Evolutionary conservation across 2,797 vertebrate genomes (phyloP), one percentile per base, ranked within the genome.

Genomic region (Cyclopterus lumpus): DNA sequence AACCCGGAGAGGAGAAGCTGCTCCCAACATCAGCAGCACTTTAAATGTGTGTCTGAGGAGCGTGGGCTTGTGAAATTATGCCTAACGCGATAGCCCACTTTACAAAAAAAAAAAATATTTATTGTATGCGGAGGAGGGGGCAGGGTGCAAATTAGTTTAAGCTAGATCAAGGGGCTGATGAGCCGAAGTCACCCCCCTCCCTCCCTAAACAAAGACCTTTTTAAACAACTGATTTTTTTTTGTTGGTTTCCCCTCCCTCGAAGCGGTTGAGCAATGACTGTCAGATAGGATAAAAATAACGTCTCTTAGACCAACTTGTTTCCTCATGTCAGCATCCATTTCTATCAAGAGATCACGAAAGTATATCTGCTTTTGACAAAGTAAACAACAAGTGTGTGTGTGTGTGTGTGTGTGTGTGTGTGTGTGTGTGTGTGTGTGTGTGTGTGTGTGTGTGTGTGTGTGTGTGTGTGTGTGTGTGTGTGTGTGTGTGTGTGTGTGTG

Each of bases 121-220:
- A 10, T 66, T 38, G 51, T 20, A 18, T 46, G 2, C 32, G 24
- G 10, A n/a, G 11, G 48, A 24, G 12, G 22, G 48, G 48, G n/a
- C 5, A 51, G 67, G 59, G 59, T 51, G 61, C 54, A 65, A 6
- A 34, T 70, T 28, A 36, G 58, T 83, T 79, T 34, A 71, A 62
- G 34, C 18, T 48, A 53, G 61, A 63, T 36, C 81, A 76, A 81
- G 6, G n/a, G 63, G 70, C 60, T 69, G 79, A 79, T 90, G 84
- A 76, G 70, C 34, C 63, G 8, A 18, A 28, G 53, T 34, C 10
- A 2, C 36, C 34, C 66, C n/a, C 70, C 55, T 54, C 51, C 59
- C 26, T 82, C 46, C 58, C 51, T 54, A 65, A 87, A 94, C 91
- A 94, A 92, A 92, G 87, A 81, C 81, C 62, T 84, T 89, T 89